Base-by-base conservation (phyloP, 2,113 vertebrate genomes). In the Scortum barcoo region DNA sequence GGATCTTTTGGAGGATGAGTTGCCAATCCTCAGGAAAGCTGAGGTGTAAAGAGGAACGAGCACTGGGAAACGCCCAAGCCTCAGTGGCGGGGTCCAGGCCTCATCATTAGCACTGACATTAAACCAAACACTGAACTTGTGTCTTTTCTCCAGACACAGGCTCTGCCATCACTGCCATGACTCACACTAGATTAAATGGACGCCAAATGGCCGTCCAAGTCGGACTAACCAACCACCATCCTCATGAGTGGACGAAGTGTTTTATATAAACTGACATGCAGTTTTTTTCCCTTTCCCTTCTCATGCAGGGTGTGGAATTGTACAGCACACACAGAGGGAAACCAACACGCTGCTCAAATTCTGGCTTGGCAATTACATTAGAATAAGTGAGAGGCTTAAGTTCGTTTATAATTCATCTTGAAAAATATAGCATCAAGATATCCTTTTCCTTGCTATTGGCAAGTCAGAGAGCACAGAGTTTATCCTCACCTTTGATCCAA, bases 11-110 rank as follows among this genome's bases (percentile, higher is more conserved):
- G 19, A 24, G 13, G 22, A 66, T 26, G 36, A 50, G 40, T n/a
- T 78, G 61, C 70, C 78, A 76, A 72, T 89, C 69, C 87, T 88
- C 46, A 91, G 91, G 89, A 89, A 88, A 85, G 72, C 81, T 83
- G 79, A 81, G 51, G 72, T 78, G 89, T 93, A 93, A 94, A 94
- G 92, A 93, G 89, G 83, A 93, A 90, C 54, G 89, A 86, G 85
- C 81, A 85, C 46, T 80, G 78, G 84, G 81, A 88, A 83, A 92
- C 67, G 48, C 88, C 85, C 88, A 84, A 81, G 80, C 89, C 81
- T 90, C 57, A 85, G 88, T 24, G 57, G 82, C 83, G 72, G 14
- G 8, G 75, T 82, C 72, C 79, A 87, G 83, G 86, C 93, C 91
- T 40, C 90, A 88, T 90, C 88, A 90, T 94, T 91, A 89, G 86